Evolutionary conservation across 2,113 vertebrate species (phyloP).

Genomic region (Pseudonaja textilis): DNA sequence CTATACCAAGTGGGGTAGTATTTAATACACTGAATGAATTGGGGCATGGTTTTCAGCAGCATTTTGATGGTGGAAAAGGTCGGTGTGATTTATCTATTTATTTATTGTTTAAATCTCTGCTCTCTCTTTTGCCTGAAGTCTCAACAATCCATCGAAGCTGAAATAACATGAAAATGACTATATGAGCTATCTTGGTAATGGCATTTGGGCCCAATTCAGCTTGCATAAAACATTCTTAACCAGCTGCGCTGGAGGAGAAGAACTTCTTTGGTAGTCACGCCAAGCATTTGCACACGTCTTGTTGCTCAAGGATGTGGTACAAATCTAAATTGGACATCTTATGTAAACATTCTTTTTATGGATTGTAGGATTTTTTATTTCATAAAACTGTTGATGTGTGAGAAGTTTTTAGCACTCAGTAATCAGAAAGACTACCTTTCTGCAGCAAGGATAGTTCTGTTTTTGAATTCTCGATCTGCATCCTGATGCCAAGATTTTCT

Average conservation of each 20-base stretch:
- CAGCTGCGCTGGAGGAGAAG: neutral
- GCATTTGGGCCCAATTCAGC: neutral
- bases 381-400: neutral
- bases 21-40: slow-evolving; percentile 41
- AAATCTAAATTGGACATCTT: neutral
- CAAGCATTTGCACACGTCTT: neutral
- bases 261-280: neutral
- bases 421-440: neutral
- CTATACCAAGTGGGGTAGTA: slow-evolving; percentile 1
- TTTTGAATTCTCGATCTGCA: neutral
- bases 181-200: slow-evolving; percentile 14
- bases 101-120: neutral
- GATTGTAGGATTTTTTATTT: neutral
- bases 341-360: neutral
- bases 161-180: slow-evolving; percentile 49
- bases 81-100: neutral
- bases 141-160: slow-evolving; percentile 30
- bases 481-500: neutral
- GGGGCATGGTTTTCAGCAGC: slow-evolving; percentile 25
- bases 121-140: slow-evolving; percentile 20
- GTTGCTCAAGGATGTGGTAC: neutral
- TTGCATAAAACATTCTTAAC: neutral
- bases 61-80: neutral
- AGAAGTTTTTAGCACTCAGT: neutral
- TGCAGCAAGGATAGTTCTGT: neutral